A percentile compares a stretch with the other conserved stretches of the same genome.
phyloP scores from a whole-genome alignment of 1,140 invertebrate species.

The Cydia pomonella region DNA sequence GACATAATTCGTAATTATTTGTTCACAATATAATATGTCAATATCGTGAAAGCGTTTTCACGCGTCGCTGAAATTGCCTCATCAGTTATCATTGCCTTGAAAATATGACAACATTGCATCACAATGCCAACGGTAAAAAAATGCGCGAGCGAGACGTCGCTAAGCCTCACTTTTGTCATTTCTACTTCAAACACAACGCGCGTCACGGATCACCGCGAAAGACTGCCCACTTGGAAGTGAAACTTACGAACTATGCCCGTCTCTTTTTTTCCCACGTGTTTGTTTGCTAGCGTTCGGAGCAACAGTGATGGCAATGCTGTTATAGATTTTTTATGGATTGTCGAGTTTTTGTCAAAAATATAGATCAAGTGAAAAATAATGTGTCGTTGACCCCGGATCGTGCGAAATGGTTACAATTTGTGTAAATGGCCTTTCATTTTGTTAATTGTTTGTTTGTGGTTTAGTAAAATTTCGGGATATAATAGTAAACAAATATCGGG shows the following conservation, averaged over 20 bases:
- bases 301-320: slow-evolving; percentile 13
- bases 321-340: slow-evolving; percentile 50
- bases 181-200: slow-evolving; percentile 67
- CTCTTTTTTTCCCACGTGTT: slow-evolving; percentile 47
- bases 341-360: slow-evolving; percentile 68
- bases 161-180: slow-evolving; percentile 52
- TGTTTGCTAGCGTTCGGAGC: not conserved
- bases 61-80: slow-evolving; percentile 39
- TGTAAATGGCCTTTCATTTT: not conserved
- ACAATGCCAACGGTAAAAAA: slow-evolving; percentile 57
- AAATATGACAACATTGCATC: slow-evolving; percentile 52
- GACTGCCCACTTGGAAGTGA: slow-evolving; percentile 61
- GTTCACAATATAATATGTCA: not conserved
- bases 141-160: slow-evolving; percentile 60
- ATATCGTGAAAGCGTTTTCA: slow-evolving; percentile 34
- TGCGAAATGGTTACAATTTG: slow-evolving; percentile 42
- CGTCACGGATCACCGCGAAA: slow-evolving; percentile 67
- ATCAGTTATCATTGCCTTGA: slow-evolving; percentile 47
- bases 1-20: not conserved
- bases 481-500: not conserved
- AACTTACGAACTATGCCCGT: slow-evolving; percentile 46
- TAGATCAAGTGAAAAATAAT: slow-evolving; percentile 73
- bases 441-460: not conserved
- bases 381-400: slow-evolving; percentile 64
- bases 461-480: not conserved